Conservation (phyloP, 2,888 invertebrate species). For the Drosophila kambysellisi region DNA sequence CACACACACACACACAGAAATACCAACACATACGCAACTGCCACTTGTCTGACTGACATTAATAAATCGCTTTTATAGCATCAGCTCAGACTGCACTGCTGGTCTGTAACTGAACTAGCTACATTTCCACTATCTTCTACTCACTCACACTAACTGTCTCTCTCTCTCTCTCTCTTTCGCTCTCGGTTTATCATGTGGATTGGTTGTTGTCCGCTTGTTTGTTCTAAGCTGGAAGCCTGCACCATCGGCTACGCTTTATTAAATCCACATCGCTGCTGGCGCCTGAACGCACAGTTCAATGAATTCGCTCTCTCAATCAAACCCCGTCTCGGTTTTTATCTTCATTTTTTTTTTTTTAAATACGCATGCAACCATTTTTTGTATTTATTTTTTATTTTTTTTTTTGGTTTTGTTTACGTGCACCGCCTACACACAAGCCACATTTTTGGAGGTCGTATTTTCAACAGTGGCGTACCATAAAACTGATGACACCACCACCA, state of each 20-base stretch:
- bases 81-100: slow-evolving; percentile 48
- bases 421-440: slow-evolving; percentile 16
- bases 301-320: slow-evolving; percentile 11
- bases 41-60: slow-evolving; percentile 78
- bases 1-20: not conserved
- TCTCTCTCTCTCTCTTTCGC: slow-evolving; percentile 4
- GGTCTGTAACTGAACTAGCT: slow-evolving; percentile 51
- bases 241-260: slow-evolving; percentile 63
- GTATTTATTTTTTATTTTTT: slow-evolving; percentile 6
- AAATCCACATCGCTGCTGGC: slow-evolving; percentile 71
- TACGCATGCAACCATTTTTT: slow-evolving; percentile 40
- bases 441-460: slow-evolving; percentile 30
- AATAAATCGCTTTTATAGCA: slow-evolving; percentile 79
- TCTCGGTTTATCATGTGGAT: slow-evolving; percentile 4
- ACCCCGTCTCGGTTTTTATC: not conserved
- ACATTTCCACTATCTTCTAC: slow-evolving; percentile 30
- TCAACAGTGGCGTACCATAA: slow-evolving; percentile 46
- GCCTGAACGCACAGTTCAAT: slow-evolving; percentile 65
- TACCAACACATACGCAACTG: slow-evolving; percentile 32
- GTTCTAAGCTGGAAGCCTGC: slow-evolving; percentile 49
- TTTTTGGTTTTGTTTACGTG: slow-evolving; percentile 44
- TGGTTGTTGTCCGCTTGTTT: slow-evolving; percentile 46
- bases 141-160: slow-evolving; percentile 3
- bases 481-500: slow-evolving; percentile 41
- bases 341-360: slow-evolving; percentile 24